Percentiles rank a stretch among this genome's conserved stretches.
Conservation (phyloP, 2,113 vertebrate genomes). For the Lagopus leucura region DNA sequence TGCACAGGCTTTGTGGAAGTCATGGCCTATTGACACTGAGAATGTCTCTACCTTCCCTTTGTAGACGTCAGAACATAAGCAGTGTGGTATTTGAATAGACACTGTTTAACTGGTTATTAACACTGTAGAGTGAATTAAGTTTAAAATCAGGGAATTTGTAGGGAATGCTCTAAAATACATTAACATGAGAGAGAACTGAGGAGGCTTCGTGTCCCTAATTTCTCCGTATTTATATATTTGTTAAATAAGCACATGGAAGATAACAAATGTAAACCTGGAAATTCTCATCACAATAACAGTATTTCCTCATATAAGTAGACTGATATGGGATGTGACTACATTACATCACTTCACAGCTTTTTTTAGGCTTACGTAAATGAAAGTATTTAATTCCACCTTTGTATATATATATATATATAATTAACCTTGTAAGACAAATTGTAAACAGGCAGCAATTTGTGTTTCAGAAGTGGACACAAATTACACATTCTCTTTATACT, state of each 20-base stretch:
- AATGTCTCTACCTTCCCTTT: constrained; percentile 54
- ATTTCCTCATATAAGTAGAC: not conserved
- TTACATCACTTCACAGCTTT: not conserved
- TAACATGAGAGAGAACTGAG: not conserved
- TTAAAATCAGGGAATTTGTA: not conserved
- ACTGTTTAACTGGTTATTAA: constrained; percentile 41
- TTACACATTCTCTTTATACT: not conserved
- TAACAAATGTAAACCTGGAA: not conserved
- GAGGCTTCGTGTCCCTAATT: not conserved
- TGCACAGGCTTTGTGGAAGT: constrained; percentile 33
- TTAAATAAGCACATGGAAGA: not conserved
- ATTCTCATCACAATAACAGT: not conserved
- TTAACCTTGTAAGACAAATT: not conserved
- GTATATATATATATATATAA: no score
- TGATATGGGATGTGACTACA: not conserved
- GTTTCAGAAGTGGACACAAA: not conserved
- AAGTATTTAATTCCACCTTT: not conserved
- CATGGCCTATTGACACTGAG: constrained; percentile 52
- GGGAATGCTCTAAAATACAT: not conserved
- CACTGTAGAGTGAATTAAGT: not conserved
- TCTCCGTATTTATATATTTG: not conserved
- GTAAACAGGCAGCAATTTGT: not conserved
- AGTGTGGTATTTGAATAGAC: not conserved
- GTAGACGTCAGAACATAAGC: constrained; percentile 39
- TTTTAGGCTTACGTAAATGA: not conserved